A percentile compares a stretch with the other conserved stretches of the same genome.
These are phyloP conservation scores for Tauraco hartlaubi DNA, from an alignment of 2,797 vertebrate genomes.

Conservation along the genomic window DNA sequence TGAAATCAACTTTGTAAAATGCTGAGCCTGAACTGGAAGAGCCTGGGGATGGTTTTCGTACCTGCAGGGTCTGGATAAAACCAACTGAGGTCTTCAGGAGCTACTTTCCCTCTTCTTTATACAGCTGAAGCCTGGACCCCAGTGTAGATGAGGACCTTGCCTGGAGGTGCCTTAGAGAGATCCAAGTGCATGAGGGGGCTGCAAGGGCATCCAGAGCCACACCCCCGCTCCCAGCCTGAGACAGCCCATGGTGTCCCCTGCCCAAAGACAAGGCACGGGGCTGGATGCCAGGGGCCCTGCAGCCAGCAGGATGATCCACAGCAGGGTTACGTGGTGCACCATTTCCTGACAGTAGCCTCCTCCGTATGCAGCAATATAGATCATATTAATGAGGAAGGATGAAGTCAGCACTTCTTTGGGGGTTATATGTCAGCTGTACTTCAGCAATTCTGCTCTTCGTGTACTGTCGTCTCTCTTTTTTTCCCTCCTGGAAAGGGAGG, in stretches of 20 bases:
- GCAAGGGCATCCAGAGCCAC: background rate
- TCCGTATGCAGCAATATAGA: background rate
- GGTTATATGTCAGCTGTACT: background rate
- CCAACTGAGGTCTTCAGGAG: background rate
- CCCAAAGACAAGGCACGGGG: background rate
- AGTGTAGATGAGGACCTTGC: background rate
- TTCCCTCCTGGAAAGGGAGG: background rate
- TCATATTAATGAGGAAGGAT: background rate
- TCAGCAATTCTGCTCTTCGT: background rate
- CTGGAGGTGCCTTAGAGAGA: background rate
- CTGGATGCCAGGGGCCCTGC: accelerated
- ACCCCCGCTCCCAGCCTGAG: background rate
- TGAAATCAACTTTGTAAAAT: background rate
- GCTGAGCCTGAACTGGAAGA: background rate
- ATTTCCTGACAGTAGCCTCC: background rate
- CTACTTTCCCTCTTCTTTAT: background rate
- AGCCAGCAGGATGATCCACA: background rate
- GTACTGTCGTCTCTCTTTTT: background rate
- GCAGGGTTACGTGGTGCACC: background rate
- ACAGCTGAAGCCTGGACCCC: background rate
- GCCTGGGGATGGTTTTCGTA: background rate
- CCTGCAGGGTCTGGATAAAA: background rate
- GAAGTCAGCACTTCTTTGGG: slow-evolving; percentile 19
- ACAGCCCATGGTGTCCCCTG: accelerated
- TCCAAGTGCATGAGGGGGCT: background rate